Base-by-base conservation (phyloP, 2,113 vertebrate genomes). In the Sceloporus undulatus region DNA sequence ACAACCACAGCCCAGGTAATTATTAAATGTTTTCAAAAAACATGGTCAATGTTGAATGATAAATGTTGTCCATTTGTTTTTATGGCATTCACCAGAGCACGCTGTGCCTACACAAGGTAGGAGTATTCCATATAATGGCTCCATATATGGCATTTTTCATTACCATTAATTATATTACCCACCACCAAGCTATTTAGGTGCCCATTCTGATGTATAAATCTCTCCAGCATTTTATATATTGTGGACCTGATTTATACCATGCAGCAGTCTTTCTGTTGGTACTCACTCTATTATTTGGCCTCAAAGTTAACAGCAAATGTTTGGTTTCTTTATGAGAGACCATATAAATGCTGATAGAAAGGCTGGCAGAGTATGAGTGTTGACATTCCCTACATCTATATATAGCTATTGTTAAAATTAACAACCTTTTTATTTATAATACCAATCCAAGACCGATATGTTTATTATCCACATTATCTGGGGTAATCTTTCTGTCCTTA, bases 401-500 rank as follows among this genome's bases (percentile, higher is more conserved):
- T 87, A 96, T 88, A 18, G 81, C 78, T 70, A 87, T 84, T 94
- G 88, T 96, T 94, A 96, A 95, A 95, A 89, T 94, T 96, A 97
- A 95, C 84, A 90, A 81, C 87, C 85, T 1, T 94, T 95, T 94
- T 96, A 96, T 96, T 95, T 96, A 96, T 94, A 92, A 93, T 94
- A 92, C 94, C 90, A 93, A 93, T 95, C 90, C 83, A 88, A 94
- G 92, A 96, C 87, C 91, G 94, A 91, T 95, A 93, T 94, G 92
- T 97, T 96, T 96, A 95, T 96, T 88, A 87, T 88, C 87, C n/a
- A 7, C 86, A 89, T 87, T 93, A 87, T 94, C 92, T 93, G 40
- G 38, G 59, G 88, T 95, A 95, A 94, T 90, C 85, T 94, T 96
- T 89, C 65, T 76, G 70, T 75, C 62, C 95, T 94, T 95, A 92